A percentile compares a stretch with the other conserved stretches of the same genome.
Conservation (phyloP, 2,797 vertebrate genomes). For the Hippopotamyrus pictus region DNA sequence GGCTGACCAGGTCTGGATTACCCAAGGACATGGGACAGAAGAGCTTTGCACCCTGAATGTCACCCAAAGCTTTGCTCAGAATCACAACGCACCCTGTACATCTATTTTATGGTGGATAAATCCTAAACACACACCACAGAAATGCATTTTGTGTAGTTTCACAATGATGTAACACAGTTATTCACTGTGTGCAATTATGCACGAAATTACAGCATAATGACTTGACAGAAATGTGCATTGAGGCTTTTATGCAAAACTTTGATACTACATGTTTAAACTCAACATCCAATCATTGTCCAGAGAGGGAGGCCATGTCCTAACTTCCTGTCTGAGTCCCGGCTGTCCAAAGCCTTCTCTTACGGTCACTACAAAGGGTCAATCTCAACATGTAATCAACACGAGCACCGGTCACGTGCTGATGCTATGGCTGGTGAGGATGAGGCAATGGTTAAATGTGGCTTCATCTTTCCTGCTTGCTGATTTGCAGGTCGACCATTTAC, state of each 20-base stretch:
- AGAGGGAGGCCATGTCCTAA: not conserved
- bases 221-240: not conserved
- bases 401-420: not conserved
- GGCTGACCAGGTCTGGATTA: not conserved
- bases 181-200: not conserved
- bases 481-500: not conserved
- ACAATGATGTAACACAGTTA: not conserved
- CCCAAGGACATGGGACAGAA: not conserved
- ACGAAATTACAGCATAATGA: not conserved
- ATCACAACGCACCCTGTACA: not conserved
- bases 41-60: not conserved
- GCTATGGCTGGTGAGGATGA: not conserved
- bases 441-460: not conserved
- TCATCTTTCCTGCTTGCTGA: not conserved
- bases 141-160: not conserved
- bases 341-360: not conserved
- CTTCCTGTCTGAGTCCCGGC: not conserved
- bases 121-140: not conserved
- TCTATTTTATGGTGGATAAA: not conserved
- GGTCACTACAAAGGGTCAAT: not conserved
- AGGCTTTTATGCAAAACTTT: not conserved
- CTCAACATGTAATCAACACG: not conserved
- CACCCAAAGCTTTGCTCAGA: not conserved
- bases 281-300: not conserved
- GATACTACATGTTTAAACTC: not conserved